These are phyloP conservation scores for Sthenelais limicola DNA, from an alignment of 2,888 invertebrate species.

Conservation along the genomic window DNA sequence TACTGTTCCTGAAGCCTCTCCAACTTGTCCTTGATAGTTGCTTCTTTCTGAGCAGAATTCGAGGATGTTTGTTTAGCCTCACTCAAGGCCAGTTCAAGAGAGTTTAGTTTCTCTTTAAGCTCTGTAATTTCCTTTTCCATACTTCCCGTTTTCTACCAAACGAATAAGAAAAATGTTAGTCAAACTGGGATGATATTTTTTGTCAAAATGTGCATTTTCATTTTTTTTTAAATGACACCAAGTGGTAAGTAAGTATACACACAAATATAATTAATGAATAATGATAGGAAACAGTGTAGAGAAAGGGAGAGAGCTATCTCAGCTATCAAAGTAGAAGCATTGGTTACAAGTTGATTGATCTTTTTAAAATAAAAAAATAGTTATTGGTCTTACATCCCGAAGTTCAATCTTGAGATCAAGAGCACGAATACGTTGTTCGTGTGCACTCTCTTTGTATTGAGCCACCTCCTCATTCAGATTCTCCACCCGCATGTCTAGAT, in stretches of 20 bases:
- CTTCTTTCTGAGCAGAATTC: slow-evolving; percentile 67
- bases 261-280: too few relatives aligned
- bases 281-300: too few relatives aligned
- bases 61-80: slow-evolving; percentile 58
- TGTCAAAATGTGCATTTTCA: too few relatives aligned
- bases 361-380: background rate
- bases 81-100: slow-evolving; percentile 61
- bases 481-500: slow-evolving; percentile 51
- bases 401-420: slow-evolving; percentile 55
- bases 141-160: slow-evolving; percentile 48
- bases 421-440: slow-evolving; percentile 54
- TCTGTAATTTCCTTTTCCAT: slow-evolving; percentile 46
- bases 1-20: slow-evolving; percentile 41
- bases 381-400: slow-evolving; percentile 52
- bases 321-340: too few relatives aligned
- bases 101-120: slow-evolving; percentile 75
- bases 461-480: slow-evolving; percentile 55
- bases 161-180: too few relatives aligned
- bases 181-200: too few relatives aligned
- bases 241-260: too few relatives aligned
- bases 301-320: too few relatives aligned
- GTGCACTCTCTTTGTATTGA: slow-evolving; percentile 47
- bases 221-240: too few relatives aligned
- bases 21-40: slow-evolving; percentile 63
- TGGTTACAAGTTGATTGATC: background rate